phyloP scores from a whole-genome alignment of 2,113 vertebrate genomes.

The Acanthochromis polyacanthus region DNA sequence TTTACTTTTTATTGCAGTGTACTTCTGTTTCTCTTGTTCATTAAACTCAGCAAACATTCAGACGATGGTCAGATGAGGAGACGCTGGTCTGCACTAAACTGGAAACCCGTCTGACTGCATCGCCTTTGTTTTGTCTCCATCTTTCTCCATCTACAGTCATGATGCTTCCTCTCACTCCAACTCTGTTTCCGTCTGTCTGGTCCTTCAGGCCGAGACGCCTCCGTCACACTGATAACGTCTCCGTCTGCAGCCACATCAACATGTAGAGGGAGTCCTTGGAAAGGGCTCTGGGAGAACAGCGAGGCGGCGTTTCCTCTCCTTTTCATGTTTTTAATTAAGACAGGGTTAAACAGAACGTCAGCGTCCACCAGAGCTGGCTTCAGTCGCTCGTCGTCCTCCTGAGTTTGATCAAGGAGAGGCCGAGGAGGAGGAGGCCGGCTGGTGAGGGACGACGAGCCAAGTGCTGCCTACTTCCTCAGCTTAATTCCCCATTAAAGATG shows the following conservation, averaged over 20 bases:
- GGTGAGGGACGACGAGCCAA: conserved; percentile 37
- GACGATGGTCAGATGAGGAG: conserved; percentile 13
- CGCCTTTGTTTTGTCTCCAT: conserved; percentile 35
- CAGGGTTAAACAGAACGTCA: conserved; percentile 55
- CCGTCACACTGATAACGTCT: conserved; percentile 61
- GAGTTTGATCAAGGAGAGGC: conserved; percentile 58
- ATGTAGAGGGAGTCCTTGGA: conserved; percentile 74
- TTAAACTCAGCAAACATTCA: conserved; percentile 17
- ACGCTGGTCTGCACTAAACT: conserved; percentile 24
- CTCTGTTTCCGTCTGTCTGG: conserved; percentile 39
- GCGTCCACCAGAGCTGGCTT: conserved; percentile 53
- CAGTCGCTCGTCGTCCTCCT: conserved; percentile 47
- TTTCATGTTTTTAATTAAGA: conserved; percentile 75
- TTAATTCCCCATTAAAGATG: conserved; percentile 42
- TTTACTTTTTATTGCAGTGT: neutral
- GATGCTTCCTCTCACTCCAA: conserved; percentile 37
- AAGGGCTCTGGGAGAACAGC: conserved; percentile 47
- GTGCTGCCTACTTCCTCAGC: conserved; percentile 43
- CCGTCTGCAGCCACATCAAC: conserved; percentile 76
- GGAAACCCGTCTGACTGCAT: conserved; percentile 20
- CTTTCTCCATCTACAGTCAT: conserved; percentile 32
- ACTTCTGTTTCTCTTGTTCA: conserved; percentile 13
- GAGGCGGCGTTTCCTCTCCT: conserved; percentile 55
- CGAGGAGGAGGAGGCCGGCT: conserved; percentile 24
- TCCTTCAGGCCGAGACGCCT: conserved; percentile 53